A percentile compares a stretch with the other conserved stretches of the same genome.
phyloP scores from a whole-genome alignment of 53 echinoderm and acorn worm species.

The Temnopleurus reevesii region DNA sequence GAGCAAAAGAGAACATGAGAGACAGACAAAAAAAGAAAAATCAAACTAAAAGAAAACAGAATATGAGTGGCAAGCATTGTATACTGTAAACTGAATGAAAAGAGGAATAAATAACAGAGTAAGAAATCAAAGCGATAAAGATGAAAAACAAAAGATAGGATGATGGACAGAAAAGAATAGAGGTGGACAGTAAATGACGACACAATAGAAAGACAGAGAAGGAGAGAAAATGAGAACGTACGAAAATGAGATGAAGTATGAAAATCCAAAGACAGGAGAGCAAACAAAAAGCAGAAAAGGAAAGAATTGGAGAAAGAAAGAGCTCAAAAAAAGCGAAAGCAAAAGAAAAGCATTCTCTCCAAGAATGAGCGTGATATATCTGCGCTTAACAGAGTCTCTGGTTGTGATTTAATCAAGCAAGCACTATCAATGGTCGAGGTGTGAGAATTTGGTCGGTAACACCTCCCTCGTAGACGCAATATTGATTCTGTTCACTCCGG shows the following conservation, averaged over 20 bases:
- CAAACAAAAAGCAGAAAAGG: neutral
- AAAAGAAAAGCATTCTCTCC: neutral
- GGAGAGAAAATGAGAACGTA: neutral
- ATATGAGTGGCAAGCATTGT: too few relatives aligned
- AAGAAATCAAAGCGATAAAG: too few relatives aligned
- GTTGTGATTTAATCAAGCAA: conserved; percentile 47
- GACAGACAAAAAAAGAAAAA: neutral
- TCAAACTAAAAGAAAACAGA: neutral
- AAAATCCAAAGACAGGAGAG: neutral
- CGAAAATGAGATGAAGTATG: neutral
- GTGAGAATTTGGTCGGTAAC: conserved; percentile 43
- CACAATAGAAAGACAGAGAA: neutral
- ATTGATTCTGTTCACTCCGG: conserved; percentile 36
- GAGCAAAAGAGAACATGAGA: neutral
- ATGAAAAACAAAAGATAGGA: too few relatives aligned
- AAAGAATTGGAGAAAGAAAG: neutral
- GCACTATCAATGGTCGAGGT: conserved; percentile 49
- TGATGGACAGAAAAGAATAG: neutral
- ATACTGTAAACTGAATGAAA: too few relatives aligned
- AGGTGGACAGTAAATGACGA: neutral
- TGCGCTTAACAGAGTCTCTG: neutral
- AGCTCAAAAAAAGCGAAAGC: neutral
- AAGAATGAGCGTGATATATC: conserved; percentile 17
- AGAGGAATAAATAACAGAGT: too few relatives aligned
- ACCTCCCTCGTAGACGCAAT: conserved; percentile 44